Evolutionary conservation across 2,113 vertebrate species (phyloP).

Genomic region (Perca schrenkii): DNA sequence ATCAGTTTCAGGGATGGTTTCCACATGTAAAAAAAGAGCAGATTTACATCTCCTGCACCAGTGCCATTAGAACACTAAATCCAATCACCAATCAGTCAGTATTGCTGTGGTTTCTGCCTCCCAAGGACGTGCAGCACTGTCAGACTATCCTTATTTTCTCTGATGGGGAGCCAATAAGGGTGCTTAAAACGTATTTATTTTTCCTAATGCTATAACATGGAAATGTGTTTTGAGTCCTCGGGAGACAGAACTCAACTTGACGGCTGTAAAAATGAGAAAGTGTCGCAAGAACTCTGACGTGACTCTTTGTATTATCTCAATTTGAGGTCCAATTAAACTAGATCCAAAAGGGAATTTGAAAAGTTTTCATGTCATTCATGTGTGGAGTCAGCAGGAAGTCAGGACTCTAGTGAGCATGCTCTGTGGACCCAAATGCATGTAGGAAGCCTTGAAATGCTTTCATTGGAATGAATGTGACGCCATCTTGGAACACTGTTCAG

Average conservation of each 20-base stretch:
- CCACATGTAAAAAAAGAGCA: too few relatives aligned
- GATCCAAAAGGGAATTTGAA: not conserved
- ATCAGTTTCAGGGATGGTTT: too few relatives aligned
- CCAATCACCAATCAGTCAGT: not conserved
- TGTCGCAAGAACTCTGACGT: not conserved
- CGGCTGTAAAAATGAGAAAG: not conserved
- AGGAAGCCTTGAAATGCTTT: not conserved
- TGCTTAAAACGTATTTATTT: not conserved
- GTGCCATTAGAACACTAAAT: too few relatives aligned
- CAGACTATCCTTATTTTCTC: not conserved
- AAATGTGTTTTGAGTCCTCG: not conserved
- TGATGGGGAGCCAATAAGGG: not conserved
- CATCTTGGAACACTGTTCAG: not conserved
- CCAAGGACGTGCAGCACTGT: not conserved
- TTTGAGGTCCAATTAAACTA: not conserved
- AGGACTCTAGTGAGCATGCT: not conserved
- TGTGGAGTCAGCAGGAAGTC: not conserved
- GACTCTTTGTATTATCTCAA: too few relatives aligned
- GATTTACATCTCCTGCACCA: too few relatives aligned
- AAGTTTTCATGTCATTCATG: not conserved
- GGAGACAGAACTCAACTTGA: not conserved
- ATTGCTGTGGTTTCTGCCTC: not conserved
- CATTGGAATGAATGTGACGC: not conserved
- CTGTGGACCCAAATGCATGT: not conserved
- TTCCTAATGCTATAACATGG: not conserved